Evolutionary conservation across 1,140 invertebrate genomes (phyloP).

Genomic region (Drosophila yakuba): DNA sequence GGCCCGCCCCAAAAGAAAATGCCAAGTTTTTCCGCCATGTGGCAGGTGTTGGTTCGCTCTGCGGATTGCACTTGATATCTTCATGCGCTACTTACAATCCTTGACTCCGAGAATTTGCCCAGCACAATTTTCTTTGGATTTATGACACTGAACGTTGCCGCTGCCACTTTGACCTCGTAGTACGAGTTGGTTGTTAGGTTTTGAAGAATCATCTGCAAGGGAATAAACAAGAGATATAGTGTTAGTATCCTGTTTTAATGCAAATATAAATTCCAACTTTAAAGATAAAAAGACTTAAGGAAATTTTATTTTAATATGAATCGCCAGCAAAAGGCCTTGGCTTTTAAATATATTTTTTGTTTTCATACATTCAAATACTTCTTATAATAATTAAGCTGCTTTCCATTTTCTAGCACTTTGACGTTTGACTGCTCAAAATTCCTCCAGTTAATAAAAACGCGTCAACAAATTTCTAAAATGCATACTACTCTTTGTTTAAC

Average conservation of each 20-base stretch:
- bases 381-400: too few relatives aligned
- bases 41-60: conserved; percentile 32
- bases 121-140: conserved; percentile 88
- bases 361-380: too few relatives aligned
- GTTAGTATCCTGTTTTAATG: neutral
- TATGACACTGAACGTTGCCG: conserved; percentile 89
- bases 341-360: too few relatives aligned
- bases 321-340: too few relatives aligned
- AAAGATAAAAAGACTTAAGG: too few relatives aligned
- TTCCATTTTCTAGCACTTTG: neutral
- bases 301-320: neutral
- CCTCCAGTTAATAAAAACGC: neutral
- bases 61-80: conserved; percentile 24
- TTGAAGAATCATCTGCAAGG: conserved; percentile 88
- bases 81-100: conserved; percentile 86
- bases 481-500: too few relatives aligned
- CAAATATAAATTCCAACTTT: too few relatives aligned
- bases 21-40: conserved; percentile 45
- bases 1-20: conserved; percentile 34
- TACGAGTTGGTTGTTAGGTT: conserved; percentile 91
- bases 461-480: neutral
- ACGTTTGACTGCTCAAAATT: neutral
- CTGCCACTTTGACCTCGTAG: conserved; percentile 91
- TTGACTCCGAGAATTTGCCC: conserved; percentile 88
- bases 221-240: neutral